Evolutionary conservation across 2,888 invertebrate genomes (phyloP).

Genomic region (Nowickia ferox): DNA sequence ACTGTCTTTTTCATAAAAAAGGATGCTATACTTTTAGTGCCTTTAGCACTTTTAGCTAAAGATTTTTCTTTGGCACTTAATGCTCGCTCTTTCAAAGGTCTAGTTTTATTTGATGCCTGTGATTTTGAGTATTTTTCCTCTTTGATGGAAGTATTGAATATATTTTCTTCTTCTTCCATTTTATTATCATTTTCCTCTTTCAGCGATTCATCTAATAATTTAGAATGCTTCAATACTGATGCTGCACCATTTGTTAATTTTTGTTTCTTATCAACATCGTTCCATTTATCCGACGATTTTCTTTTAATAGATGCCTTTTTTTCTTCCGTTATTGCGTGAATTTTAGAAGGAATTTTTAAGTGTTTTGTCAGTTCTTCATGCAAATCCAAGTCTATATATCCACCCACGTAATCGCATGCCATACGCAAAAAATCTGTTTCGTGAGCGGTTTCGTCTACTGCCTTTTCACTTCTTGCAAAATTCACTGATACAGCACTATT

Average conservation of each 20-base stretch:
- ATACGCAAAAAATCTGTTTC: conserved; percentile 79
- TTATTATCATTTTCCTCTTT: conserved; percentile 62
- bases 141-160: conserved; percentile 23
- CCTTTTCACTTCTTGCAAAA: conserved; percentile 87
- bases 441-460: conserved; percentile 80
- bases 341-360: conserved; percentile 84
- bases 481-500: conserved; percentile 90
- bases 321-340: conserved; percentile 82
- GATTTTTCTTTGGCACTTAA: conserved; percentile 89
- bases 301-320: conserved; percentile 83
- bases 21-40: conserved; percentile 91
- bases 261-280: conserved; percentile 83
- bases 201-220: conserved; percentile 74
- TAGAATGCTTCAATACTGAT: conserved; percentile 81
- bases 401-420: conserved; percentile 91
- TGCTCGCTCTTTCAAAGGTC: conserved; percentile 81
- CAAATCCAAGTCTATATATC: conserved; percentile 89
- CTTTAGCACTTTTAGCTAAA: conserved; percentile 88
- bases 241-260: conserved; percentile 81
- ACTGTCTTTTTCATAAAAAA: conserved; percentile 86
- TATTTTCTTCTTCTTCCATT: conserved; percentile 52
- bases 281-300: conserved; percentile 83
- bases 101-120: conserved; percentile 18
- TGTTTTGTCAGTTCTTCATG: conserved; percentile 86
- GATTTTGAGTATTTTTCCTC: conserved; percentile 42